Evolutionary conservation across 1,140 invertebrate genomes (phyloP).

Genomic region (Atta cephalotes): DNA sequence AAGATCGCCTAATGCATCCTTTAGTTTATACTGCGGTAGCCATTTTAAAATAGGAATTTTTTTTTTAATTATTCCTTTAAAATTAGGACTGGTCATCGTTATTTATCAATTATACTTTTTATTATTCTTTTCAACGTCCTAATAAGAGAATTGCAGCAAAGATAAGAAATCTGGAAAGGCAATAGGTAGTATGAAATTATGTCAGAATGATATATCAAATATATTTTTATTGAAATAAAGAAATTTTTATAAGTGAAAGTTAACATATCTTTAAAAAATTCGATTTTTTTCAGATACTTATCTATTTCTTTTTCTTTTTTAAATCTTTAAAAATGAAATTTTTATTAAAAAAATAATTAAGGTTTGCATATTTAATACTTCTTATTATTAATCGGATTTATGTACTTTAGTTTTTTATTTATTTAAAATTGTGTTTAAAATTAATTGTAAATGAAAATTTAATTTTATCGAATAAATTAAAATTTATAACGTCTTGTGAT

Average conservation of each 20-base stretch:
- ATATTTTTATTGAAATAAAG: not conserved
- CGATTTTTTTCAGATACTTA: not conserved
- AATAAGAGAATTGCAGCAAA: not conserved
- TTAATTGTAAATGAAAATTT: not conserved
- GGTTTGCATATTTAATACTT: not conserved
- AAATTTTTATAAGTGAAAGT: not conserved
- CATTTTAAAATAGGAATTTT: slow-evolving; percentile 85
- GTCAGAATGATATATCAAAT: no score
- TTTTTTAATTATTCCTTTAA: slow-evolving; percentile 60
- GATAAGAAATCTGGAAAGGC: not conserved
- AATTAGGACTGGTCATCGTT: slow-evolving; percentile 65
- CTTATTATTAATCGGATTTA: not conserved
- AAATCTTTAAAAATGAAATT: not conserved
- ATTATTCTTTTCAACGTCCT: not conserved
- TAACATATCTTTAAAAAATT: not conserved
- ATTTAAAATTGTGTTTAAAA: not conserved
- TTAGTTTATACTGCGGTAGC: slow-evolving; percentile 84
- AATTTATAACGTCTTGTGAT: not conserved
- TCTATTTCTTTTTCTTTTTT: not conserved
- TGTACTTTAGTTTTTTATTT: not conserved
- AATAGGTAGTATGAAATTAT: not conserved
- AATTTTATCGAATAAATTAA: slow-evolving; percentile 8
- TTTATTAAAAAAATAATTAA: slow-evolving; percentile 3
- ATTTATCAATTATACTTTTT: not conserved
- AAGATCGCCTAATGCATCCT: slow-evolving; percentile 84